Conservation (phyloP, 2,888 invertebrate genomes). For the Neoitamus cyanurus region DNA sequence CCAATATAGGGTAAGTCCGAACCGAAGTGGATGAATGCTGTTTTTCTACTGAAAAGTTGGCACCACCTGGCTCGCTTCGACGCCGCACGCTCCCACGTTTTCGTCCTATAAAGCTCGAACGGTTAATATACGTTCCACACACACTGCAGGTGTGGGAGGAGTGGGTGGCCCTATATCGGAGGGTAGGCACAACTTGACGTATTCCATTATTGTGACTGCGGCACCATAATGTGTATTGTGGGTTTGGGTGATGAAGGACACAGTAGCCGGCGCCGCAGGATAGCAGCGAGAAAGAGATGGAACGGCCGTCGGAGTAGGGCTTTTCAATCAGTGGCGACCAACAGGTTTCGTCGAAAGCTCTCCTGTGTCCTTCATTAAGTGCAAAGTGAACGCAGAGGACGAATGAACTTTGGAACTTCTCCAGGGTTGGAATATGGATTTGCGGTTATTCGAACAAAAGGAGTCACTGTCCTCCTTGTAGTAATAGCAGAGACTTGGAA, state of each 20-base stretch:
- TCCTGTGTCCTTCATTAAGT: not conserved
- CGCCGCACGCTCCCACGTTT: not conserved
- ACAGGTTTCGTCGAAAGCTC: constrained; percentile 19
- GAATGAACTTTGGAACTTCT: not conserved
- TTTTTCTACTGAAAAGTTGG: constrained; percentile 50
- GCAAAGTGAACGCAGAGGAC: not conserved
- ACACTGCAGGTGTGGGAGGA: not conserved
- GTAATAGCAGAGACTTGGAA: too few species aligned
- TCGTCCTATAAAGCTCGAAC: not conserved
- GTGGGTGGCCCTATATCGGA: not conserved
- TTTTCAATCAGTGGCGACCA: not conserved
- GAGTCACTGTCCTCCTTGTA: not conserved
- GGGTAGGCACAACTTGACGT: not conserved
- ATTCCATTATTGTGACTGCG: constrained; percentile 16
- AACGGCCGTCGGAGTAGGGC: not conserved
- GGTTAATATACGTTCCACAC: not conserved
- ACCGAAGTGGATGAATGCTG: not conserved
- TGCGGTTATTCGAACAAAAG: not conserved
- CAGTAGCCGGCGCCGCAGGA: not conserved
- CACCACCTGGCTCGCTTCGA: constrained; percentile 15
- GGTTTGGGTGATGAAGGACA: not conserved
- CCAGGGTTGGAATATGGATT: not conserved
- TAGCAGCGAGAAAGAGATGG: not conserved
- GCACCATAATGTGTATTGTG: not conserved
- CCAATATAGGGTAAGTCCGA: not conserved